Evolutionary conservation across 1,140 invertebrate species (phyloP), one percentile per base, ranked within the genome.

Genomic region (Eriosoma lanigerum): DNA sequence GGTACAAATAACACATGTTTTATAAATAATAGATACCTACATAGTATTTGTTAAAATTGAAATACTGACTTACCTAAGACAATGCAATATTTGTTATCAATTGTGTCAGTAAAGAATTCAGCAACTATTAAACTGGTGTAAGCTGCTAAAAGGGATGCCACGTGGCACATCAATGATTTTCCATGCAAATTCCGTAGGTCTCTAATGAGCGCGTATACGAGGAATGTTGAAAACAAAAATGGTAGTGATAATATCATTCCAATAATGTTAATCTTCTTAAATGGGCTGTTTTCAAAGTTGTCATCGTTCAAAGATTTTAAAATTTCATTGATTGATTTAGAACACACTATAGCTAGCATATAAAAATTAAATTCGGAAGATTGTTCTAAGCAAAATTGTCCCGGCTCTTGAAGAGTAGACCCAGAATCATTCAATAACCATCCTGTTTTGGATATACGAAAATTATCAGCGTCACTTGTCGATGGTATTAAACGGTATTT

Each of bases 161-260:
- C 89, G 83, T 93, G 93, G 81, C 90, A 91, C 89, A 93, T 92
- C 9, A 93, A 84, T 0, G 90, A 91, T 84, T 90, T 89, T 0
- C 92, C 92, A 81, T 93, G 92, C 13, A 93, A 86, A 85, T 92
- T 93, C 13, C 89, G 84, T 26, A 93, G 84, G 75, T 93, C 92
- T 0, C 90, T 90, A 46, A 93, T 89, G 32, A 91, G 85, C 0
- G 90, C 88, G 83, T 94, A 93, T 0, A 93, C 91, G 46, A 92
- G 78, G 70, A 93, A 90, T 1, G 93, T 93, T 0, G 88, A 86
- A 46, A 92, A 81, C 26, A 93, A 87, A 82, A 93, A 93, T 0
- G 91, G 90, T 19, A 92, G 88, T 1, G 92, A 93, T 9, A 93
- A 86, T 0, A 91, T 85, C 84, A 93, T 88, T 29, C 90, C 91